phyloP scores from a whole-genome alignment of 1,140 invertebrate genomes.

The Antheraea mylitta region DNA sequence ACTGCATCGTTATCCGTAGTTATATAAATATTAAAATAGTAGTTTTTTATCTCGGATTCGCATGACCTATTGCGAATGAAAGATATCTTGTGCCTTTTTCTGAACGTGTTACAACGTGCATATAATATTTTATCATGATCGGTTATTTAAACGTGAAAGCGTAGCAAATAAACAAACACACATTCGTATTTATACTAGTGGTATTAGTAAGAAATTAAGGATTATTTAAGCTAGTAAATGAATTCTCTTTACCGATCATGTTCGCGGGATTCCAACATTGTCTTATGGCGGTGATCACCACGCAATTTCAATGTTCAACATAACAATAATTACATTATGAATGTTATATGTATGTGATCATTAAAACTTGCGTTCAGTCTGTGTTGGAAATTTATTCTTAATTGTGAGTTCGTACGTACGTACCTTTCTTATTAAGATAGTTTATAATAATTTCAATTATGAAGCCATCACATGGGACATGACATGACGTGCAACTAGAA shows the following conservation, averaged over 20 bases:
- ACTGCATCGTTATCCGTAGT: no score
- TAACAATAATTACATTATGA: slow-evolving; percentile 65
- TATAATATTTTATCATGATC: no score
- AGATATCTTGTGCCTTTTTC: no score
- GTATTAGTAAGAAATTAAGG: no score
- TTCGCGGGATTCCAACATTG: slow-evolving; percentile 33
- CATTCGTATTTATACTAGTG: no score
- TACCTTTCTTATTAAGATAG: slow-evolving; percentile 6
- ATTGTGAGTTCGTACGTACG: neutral
- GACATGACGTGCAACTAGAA: no score
- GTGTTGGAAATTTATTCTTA: neutral
- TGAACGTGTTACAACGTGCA: no score
- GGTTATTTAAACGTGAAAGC: no score
- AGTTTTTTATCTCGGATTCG: no score
- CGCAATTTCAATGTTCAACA: slow-evolving; percentile 64
- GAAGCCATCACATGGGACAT: slow-evolving; percentile 14
- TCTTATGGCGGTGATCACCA: slow-evolving; percentile 44
- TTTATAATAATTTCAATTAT: slow-evolving; percentile 41
- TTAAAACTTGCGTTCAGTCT: neutral
- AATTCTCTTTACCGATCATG: neutral
- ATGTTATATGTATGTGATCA: slow-evolving; percentile 66
- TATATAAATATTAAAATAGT: no score
- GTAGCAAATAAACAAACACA: no score
- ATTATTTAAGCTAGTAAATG: neutral
- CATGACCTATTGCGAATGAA: no score